These are phyloP conservation scores for Perognathus longimembris DNA, from an alignment of 2,113 vertebrate genomes.

Conservation along the genomic window DNA sequence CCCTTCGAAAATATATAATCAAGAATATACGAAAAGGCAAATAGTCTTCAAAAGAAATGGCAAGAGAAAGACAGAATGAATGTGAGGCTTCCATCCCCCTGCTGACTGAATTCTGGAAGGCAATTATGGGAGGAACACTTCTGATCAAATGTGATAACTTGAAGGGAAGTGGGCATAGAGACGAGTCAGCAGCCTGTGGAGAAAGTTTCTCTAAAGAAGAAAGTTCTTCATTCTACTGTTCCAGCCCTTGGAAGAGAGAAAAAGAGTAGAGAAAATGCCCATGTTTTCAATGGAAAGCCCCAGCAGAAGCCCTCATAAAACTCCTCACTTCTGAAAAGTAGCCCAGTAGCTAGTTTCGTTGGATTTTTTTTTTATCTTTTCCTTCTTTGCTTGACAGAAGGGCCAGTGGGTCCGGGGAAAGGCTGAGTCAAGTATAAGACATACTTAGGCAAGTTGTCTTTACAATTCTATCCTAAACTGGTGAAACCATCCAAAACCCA, in stretches of 20 bases:
- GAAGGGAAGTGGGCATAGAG: not conserved
- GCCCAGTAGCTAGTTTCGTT: not conserved
- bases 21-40: conserved; percentile 39
- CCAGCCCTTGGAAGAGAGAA: not conserved
- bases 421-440: conserved; percentile 15
- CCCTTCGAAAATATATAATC: not conserved
- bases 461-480: not conserved
- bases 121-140: not conserved
- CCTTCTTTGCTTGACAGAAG: not conserved
- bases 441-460: not conserved
- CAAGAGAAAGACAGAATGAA: conserved; percentile 38
- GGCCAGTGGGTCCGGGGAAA: not conserved
- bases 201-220: not conserved
- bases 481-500: not conserved
- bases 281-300: not conserved
- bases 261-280: not conserved
- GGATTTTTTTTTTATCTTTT: not conserved
- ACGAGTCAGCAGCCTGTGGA: not conserved
- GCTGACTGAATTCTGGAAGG: not conserved
- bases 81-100: not conserved
- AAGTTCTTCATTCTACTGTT: not conserved
- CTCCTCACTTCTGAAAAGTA: not conserved
- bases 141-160: not conserved
- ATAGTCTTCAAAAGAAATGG: conserved; percentile 25
- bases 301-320: not conserved